Conservation (phyloP, 2,797 vertebrate genomes). For the Pangasius sanitwongsei region DNA sequence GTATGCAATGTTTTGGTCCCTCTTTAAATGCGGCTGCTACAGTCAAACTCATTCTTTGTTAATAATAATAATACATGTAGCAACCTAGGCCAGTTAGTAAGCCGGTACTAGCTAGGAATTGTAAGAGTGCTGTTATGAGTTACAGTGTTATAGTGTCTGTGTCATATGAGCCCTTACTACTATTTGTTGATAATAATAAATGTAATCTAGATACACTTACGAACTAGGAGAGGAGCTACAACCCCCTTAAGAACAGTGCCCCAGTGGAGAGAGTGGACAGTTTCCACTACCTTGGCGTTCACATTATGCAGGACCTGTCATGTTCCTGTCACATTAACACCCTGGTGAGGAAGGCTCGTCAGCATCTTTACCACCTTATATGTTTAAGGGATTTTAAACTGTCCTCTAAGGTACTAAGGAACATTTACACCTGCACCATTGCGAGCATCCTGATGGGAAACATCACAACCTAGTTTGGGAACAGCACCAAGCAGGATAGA, state of each 20-base stretch:
- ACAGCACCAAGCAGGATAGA: no score
- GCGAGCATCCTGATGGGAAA: not conserved
- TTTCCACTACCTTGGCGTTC: not conserved
- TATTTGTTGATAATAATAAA: not conserved
- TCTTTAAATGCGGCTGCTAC: not conserved
- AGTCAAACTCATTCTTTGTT: not conserved
- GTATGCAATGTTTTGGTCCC: not conserved
- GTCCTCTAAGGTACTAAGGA: not conserved
- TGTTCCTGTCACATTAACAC: not conserved
- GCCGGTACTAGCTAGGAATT: not conserved
- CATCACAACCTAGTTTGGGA: not conserved
- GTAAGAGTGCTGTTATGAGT: not conserved
- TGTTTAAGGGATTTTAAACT: not conserved
- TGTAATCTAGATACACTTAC: not conserved
- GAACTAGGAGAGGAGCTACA: not conserved
- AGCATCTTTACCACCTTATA: not conserved
- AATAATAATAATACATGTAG: not conserved
- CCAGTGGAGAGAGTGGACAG: not conserved
- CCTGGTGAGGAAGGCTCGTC: not conserved
- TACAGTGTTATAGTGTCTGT: not conserved
- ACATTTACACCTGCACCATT: not conserved
- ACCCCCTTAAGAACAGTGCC: no score
- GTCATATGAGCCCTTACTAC: not conserved
- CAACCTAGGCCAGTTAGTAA: not conserved
- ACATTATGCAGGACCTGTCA: not conserved